These are phyloP conservation scores for Cotesia vestalis DNA, from an alignment of 1,140 invertebrate species.

Conservation along the genomic window DNA sequence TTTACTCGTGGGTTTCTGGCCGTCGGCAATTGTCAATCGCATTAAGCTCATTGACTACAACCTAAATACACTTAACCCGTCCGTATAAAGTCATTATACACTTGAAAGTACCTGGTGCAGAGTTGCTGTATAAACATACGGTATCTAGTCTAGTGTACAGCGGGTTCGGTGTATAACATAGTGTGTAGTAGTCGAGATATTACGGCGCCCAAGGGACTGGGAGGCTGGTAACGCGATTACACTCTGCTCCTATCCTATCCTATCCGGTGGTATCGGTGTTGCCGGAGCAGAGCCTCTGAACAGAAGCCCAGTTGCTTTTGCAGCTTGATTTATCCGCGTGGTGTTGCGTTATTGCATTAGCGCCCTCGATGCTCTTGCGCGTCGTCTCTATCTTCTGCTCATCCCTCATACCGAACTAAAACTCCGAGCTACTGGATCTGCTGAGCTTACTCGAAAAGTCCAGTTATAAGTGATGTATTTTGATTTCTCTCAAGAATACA, in stretches of 20 bases:
- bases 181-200: conserved; percentile 39
- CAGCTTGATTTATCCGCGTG: conserved; percentile 61
- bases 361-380: conserved; percentile 40
- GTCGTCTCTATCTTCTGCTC: conserved; percentile 28
- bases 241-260: neutral
- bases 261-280: conserved; percentile 23
- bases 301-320: conserved; percentile 45
- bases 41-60: no score
- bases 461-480: no score
- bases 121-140: neutral
- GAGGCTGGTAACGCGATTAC: conserved; percentile 57
- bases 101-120: neutral
- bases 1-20: no score
- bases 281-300: conserved; percentile 26
- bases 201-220: conserved; percentile 55
- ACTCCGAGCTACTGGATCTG: no score
- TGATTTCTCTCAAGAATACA: no score
- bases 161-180: conserved; percentile 12
- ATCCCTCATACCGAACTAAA: neutral
- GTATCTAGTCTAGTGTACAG: conserved; percentile 17
- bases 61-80: no score
- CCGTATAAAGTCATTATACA: no score
- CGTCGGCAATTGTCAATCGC: no score
- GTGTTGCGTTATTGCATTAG: conserved; percentile 62
- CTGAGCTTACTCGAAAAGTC: no score